Conservation (phyloP, 2,888 invertebrate species). For the Leptinotarsa juncta region DNA sequence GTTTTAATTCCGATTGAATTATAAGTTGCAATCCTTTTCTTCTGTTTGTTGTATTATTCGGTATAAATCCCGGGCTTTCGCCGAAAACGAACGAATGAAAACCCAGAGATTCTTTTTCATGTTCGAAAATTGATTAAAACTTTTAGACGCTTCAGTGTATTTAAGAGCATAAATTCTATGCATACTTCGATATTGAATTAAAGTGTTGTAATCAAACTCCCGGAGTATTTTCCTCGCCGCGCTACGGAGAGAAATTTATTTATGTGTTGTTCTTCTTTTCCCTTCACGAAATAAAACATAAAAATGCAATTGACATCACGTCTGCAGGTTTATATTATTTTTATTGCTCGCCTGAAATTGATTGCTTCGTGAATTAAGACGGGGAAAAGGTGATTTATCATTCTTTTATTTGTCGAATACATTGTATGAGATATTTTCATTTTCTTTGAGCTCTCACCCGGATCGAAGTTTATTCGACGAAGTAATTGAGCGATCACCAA, state of each 20-base stretch:
- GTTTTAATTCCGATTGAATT: slow-evolving; percentile 53
- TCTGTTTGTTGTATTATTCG: slow-evolving; percentile 50
- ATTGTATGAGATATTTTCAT: slow-evolving; percentile 46
- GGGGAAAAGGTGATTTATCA: slow-evolving; percentile 60
- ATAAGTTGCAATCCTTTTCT: slow-evolving; percentile 51
- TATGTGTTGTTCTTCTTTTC: slow-evolving; percentile 61
- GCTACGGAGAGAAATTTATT: slow-evolving; percentile 59
- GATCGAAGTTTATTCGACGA: slow-evolving; percentile 12
- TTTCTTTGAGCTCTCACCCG: slow-evolving; percentile 21
- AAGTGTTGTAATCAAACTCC: slow-evolving; percentile 63
- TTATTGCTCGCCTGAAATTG: slow-evolving; percentile 61
- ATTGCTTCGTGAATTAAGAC: slow-evolving; percentile 60
- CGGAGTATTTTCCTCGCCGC: slow-evolving; percentile 52
- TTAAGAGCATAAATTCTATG: slow-evolving; percentile 67
- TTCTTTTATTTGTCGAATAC: slow-evolving; percentile 59
- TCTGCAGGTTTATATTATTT: slow-evolving; percentile 65
- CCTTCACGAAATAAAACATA: slow-evolving; percentile 61
- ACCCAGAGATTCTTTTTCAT: slow-evolving; percentile 61
- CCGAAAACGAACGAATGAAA: slow-evolving; percentile 41
- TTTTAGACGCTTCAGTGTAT: slow-evolving; percentile 64
- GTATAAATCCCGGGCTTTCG: slow-evolving; percentile 27
- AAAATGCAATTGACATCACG: slow-evolving; percentile 66
- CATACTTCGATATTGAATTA: slow-evolving; percentile 67
- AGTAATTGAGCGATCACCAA: slow-evolving; percentile 24
- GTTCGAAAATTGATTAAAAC: slow-evolving; percentile 67